Evolutionary conservation across 2,888 invertebrate species (phyloP).

Genomic region (Dicyrtomina minuta): DNA sequence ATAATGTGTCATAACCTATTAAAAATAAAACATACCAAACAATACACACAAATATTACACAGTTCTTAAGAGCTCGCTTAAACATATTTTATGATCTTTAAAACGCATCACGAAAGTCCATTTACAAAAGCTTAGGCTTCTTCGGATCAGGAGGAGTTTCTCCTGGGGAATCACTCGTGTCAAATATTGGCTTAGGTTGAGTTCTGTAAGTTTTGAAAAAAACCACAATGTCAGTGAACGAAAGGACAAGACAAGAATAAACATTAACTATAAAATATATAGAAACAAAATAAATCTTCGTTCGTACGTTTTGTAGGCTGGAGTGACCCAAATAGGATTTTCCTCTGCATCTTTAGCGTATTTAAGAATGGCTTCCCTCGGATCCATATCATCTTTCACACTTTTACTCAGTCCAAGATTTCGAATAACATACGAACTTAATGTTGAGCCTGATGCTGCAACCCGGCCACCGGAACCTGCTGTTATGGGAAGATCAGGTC

Average conservation of each 20-base stretch:
- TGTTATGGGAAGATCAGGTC: constrained; percentile 84
- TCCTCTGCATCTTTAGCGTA: constrained; percentile 93
- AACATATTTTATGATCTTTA: background rate
- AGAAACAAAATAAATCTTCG: background rate
- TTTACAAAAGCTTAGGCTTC: constrained; percentile 44
- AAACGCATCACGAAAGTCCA: too few relatives aligned
- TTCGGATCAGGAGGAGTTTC: constrained; percentile 59
- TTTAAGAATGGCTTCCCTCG: constrained; percentile 89
- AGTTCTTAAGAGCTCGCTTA: too few relatives aligned
- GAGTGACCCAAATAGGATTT: constrained; percentile 95
- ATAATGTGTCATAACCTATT: too few relatives aligned
- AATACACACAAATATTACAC: too few relatives aligned
- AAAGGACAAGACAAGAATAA: too few relatives aligned
- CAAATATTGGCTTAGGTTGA: constrained; percentile 80
- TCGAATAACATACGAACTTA: constrained; percentile 94
- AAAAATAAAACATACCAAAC: too few relatives aligned
- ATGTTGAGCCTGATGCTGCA: constrained; percentile 89
- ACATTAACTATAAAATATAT: too few relatives aligned
- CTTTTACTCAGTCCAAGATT: constrained; percentile 91
- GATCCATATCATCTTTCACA: constrained; percentile 86
- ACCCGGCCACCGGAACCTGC: constrained; percentile 83
- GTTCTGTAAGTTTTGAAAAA: constrained; percentile 60
- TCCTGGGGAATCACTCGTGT: constrained; percentile 57
- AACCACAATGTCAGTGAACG: background rate
- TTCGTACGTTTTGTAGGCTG: constrained; percentile 72